Evolutionary conservation across 2,888 invertebrate species (phyloP), one percentile per base, ranked within the genome.

Genomic region (Athalia circularis): DNA sequence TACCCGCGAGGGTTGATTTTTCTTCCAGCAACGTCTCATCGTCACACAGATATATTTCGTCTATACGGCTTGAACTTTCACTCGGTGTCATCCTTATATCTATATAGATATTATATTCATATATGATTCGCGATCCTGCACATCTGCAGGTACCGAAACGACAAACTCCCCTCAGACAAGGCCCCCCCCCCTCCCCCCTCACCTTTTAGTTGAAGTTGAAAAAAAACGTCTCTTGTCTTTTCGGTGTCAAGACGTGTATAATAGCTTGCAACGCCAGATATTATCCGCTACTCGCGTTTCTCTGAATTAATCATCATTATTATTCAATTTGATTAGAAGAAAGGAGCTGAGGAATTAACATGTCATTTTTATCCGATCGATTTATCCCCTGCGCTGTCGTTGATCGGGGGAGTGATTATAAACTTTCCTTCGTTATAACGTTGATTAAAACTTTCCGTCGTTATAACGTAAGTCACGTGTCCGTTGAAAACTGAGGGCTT

Each of bases 391-490:
- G n/a, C 47, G 47, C 11, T 64, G 45, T 45, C 48, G 65, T 13
- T 48, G 47, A 48, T 29, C 29, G 29, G 29, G 29, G 29, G 29
- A 29, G 29, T 29, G 29, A 29, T 29, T 29, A 29, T 29, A 47
- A 65, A 65, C 13, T 65, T 65, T 65, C 7, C 9, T 15, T 15
- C 65, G 48, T 65, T 4, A 65, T 48, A 13, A 48, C 5, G 59
- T 59, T 65, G 65, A 47, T 48, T 65, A 48, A 47, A 65, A 65
- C 48, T 65, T 65, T 65, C 7, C 9, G 13, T 15, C 65, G 48
- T 65, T 4, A 65, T 48, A 13, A 48, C 5, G 59, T 59, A 48
- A 65, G 48, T 48, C 65, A 8, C 47, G 48, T 65, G 13, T 65
- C 47, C 47, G 13, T 4, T 13, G n/a, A 4, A 11, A 59, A 59